Evolutionary conservation across 2,113 vertebrate species (phyloP).

Genomic region (Tragelaphus scriptus): DNA sequence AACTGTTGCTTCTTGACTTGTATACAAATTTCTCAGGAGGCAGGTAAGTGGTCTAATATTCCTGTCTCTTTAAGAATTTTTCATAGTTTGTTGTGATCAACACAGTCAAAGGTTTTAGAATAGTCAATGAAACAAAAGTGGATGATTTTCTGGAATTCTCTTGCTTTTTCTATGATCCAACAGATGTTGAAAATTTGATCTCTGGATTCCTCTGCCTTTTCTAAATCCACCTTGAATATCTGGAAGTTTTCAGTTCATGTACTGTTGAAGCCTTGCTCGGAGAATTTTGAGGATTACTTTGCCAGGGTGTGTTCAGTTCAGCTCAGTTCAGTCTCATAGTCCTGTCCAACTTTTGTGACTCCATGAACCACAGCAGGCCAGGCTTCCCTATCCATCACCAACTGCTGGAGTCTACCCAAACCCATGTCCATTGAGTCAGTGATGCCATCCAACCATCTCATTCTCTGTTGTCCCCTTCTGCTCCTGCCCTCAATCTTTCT

Average conservation of each 20-base stretch:
- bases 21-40: neutral
- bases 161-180: neutral
- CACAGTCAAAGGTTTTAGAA: neutral
- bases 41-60: neutral
- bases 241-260: neutral
- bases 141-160: neutral
- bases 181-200: neutral
- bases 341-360: neutral
- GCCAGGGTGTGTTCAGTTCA: neutral
- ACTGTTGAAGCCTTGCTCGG: fast-evolving
- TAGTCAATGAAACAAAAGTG: neutral
- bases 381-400: neutral
- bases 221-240: neutral
- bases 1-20: neutral
- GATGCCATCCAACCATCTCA: neutral
- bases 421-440: neutral
- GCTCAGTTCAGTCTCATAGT: neutral
- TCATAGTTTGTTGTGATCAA: neutral
- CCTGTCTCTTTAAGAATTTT: neutral
- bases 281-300: neutral
- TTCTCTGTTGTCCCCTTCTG: neutral
- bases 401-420: neutral
- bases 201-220: neutral
- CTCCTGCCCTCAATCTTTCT: neutral
- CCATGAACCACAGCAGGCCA: neutral